Conservation (phyloP, 2,888 invertebrate genomes). For the Uloborus plumipes region DNA sequence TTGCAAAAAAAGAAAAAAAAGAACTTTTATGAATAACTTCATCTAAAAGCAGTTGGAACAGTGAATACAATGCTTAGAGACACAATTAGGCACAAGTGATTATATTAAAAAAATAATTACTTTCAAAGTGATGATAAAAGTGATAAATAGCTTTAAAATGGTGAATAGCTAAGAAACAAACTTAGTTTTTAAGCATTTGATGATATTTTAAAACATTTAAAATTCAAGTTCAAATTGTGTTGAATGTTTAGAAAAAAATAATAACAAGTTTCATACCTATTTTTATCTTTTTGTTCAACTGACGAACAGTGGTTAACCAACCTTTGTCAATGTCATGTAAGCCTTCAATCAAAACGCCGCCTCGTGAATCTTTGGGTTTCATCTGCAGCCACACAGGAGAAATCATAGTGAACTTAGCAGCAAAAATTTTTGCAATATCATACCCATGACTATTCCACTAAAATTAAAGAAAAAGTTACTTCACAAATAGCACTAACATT, state of each 20-base stretch:
- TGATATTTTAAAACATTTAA: background rate
- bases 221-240: background rate
- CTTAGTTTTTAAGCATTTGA: no score
- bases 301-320: constrained; percentile 83
- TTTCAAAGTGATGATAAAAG: no score
- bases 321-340: constrained; percentile 86
- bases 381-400: constrained; percentile 97
- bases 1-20: no score
- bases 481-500: no score
- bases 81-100: no score
- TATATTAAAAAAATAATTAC: no score
- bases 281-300: constrained; percentile 71
- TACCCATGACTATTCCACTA: constrained; percentile 97
- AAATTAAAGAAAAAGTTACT: constrained; percentile 68
- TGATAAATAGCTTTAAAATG: no score
- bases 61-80: no score
- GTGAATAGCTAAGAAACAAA: no score
- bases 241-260: constrained; percentile 1
- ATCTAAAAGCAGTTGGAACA: no score
- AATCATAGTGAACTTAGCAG: constrained; percentile 86
- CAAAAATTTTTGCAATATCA: constrained; percentile 90
- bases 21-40: no score
- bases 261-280: constrained; percentile 69
- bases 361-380: constrained; percentile 74
- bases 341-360: constrained; percentile 70